phyloP scores from a whole-genome alignment of 35 echinoderm and acorn worm genomes.

The Amphiura filiformis region DNA sequence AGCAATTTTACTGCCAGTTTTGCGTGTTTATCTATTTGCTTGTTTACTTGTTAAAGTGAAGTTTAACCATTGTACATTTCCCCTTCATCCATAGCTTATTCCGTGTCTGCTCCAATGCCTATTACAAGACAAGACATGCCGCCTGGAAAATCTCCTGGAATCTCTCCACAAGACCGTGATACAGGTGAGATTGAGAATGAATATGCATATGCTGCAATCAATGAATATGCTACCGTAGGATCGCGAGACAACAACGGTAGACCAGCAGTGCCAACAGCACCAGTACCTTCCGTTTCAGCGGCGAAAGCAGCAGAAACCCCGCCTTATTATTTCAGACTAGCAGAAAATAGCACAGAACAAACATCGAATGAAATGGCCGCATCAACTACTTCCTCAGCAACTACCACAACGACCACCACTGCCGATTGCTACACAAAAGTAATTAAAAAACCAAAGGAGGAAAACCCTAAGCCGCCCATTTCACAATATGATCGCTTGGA shows the following conservation, averaged over 20 bases:
- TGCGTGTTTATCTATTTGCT: no score
- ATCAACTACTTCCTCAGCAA: not conserved
- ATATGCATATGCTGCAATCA: slow-evolving; percentile 4
- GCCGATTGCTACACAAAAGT: not conserved
- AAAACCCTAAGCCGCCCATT: not conserved
- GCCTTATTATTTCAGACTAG: not conserved
- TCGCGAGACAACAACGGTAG: not conserved
- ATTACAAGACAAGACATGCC: not conserved
- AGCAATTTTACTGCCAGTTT: no score
- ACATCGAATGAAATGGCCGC: not conserved
- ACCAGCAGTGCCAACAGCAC: not conserved
- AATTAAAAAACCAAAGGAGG: not conserved
- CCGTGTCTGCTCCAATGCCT: not conserved
- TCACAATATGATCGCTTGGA: not conserved
- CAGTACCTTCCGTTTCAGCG: not conserved
- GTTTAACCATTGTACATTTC: no score
- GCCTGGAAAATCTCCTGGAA: not conserved
- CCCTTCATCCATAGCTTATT: not conserved
- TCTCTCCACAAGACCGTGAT: not conserved
- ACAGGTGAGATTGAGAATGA: not conserved
- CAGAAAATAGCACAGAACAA: not conserved
- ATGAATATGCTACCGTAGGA: not conserved
- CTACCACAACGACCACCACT: not conserved
- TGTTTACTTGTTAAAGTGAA: no score
- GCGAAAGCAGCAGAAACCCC: not conserved